Evolutionary conservation across 2,797 vertebrate genomes (phyloP).

Genomic region (Dendrocincla tyrannina): DNA sequence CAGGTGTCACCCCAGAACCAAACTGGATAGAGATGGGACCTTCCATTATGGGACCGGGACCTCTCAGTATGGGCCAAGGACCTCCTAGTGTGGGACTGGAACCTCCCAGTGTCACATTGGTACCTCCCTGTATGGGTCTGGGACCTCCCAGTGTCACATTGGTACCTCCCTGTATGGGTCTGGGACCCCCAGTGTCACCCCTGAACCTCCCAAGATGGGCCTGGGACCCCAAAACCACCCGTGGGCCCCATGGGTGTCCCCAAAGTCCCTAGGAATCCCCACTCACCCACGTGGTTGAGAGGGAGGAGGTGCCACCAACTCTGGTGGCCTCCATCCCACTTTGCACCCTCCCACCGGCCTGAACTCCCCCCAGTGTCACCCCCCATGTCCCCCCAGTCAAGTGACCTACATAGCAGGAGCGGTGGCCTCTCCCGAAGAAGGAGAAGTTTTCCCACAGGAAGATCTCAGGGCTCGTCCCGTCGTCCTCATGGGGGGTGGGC

Average conservation of each 20-base stretch:
- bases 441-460: not conserved
- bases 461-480: not conserved
- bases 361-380: too few species aligned
- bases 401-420: not conserved
- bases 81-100: not conserved
- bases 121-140: too few species aligned
- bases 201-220: not conserved
- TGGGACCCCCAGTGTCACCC: not conserved
- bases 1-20: not conserved
- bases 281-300: not conserved
- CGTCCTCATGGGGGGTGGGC: not conserved
- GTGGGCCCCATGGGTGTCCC: not conserved
- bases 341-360: not conserved
- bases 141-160: not conserved
- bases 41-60: not conserved
- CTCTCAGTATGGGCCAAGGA: not conserved
- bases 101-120: too few species aligned
- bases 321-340: not conserved
- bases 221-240: not conserved
- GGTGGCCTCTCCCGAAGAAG: not conserved
- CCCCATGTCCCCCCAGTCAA: not conserved
- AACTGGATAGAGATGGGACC: not conserved
- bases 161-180: not conserved
- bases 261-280: too few species aligned
- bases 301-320: not conserved